phyloP scores from a whole-genome alignment of 2,113 vertebrate genomes.

The Neotragus moschatus region DNA sequence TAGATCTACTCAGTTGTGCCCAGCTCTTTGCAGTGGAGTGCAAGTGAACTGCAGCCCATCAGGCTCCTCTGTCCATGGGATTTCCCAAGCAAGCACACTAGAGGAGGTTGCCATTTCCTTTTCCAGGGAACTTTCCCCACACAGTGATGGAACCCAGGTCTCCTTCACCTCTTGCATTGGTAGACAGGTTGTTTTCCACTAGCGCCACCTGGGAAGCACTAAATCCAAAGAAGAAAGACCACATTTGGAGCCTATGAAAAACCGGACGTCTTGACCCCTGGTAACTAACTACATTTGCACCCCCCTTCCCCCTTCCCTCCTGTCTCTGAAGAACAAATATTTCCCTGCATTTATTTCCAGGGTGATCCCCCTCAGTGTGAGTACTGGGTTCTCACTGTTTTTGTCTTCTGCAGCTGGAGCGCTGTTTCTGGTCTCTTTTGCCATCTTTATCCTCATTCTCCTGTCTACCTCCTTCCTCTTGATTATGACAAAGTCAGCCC shows the following conservation, averaged over 20 bases:
- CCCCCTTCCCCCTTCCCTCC: background rate
- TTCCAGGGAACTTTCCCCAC: background rate
- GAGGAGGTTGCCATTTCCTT: background rate
- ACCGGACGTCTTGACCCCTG: background rate
- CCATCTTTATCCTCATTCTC: background rate
- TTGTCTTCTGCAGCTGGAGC: background rate
- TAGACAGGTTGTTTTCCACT: background rate
- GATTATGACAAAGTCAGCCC: background rate
- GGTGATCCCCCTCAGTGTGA: background rate
- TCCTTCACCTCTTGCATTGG: background rate
- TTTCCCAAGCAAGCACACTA: background rate
- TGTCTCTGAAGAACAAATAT: background rate
- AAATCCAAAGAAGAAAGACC: background rate
- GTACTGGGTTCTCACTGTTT: background rate
- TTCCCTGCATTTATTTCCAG: background rate
- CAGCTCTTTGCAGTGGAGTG: background rate
- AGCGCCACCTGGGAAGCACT: background rate
- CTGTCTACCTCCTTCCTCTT: background rate
- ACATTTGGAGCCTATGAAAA: background rate
- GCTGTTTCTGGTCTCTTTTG: background rate
- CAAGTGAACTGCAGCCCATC: background rate
- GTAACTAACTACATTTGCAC: background rate
- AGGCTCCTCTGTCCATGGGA: background rate
- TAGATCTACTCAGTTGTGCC: background rate
- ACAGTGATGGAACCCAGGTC: background rate